A percentile compares a stretch with the other conserved stretches of the same genome.
Conservation (phyloP, 2,113 vertebrate species). For the Protobothrops mucrosquamatus region DNA sequence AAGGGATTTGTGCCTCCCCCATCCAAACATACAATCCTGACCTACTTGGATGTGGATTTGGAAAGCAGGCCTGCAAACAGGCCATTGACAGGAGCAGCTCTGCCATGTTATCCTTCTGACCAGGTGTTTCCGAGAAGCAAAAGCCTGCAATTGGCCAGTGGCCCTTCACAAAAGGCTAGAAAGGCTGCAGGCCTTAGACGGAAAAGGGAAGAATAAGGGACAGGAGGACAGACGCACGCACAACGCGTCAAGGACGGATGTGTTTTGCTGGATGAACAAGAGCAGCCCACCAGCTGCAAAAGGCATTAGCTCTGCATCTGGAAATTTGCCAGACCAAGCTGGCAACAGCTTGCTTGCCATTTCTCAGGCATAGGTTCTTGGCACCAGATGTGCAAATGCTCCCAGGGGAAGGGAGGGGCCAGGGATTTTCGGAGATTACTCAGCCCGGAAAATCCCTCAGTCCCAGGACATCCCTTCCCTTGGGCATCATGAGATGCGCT, state of each 20-base stretch:
- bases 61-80: background rate
- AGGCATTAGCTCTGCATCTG: background rate
- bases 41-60: background rate
- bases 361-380: constrained; percentile 28
- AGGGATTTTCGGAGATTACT: constrained; percentile 29
- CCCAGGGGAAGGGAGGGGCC: background rate
- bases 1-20: constrained; percentile 5
- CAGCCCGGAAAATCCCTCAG: constrained; percentile 3
- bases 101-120: background rate
- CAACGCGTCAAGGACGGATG: background rate
- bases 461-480: background rate
- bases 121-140: background rate
- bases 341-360: constrained; percentile 17
- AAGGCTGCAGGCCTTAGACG: background rate
- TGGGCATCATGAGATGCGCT: background rate
- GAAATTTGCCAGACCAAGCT: background rate
- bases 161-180: background rate
- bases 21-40: background rate
- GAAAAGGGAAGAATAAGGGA: background rate
- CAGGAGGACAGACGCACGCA: background rate
- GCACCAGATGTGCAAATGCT: constrained; percentile 12
- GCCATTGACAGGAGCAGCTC: background rate
- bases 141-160: background rate
- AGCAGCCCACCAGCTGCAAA: background rate
- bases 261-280: background rate